A percentile compares a stretch with the other conserved stretches of the same genome.
phyloP scores from a whole-genome alignment of 2,113 vertebrate species.

The Atherinomorus stipes region DNA sequence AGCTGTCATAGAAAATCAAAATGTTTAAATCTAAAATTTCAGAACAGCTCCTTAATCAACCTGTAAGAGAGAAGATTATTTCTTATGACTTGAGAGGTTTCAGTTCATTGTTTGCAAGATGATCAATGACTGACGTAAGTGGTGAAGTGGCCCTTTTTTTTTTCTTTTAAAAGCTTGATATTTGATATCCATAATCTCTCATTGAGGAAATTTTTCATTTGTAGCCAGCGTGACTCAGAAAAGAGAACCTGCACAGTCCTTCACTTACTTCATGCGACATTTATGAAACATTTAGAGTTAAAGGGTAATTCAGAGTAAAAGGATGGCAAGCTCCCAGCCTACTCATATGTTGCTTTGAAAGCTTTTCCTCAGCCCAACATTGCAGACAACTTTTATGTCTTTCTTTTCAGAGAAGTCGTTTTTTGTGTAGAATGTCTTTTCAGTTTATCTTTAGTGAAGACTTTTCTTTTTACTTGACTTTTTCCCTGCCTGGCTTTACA shows the following conservation, averaged over 20 bases:
- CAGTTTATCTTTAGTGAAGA: slow-evolving; percentile 30
- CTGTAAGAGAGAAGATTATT: background rate
- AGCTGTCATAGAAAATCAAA: background rate
- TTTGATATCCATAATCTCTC: slow-evolving; percentile 26
- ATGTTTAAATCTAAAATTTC: background rate
- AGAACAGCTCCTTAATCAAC: background rate
- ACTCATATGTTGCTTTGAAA: slow-evolving; percentile 40
- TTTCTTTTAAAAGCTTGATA: background rate
- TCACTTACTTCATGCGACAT: slow-evolving; percentile 32
- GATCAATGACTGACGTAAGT: background rate
- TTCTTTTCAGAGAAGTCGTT: slow-evolving; percentile 17
- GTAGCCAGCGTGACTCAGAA: background rate
- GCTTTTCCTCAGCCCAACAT: background rate
- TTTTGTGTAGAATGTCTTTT: slow-evolving; percentile 6
- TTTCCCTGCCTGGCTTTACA: slow-evolving; percentile 27
- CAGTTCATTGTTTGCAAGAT: background rate
- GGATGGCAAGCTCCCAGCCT: slow-evolving; percentile 12
- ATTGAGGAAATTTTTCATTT: slow-evolving; percentile 13
- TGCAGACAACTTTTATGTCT: slow-evolving; percentile 29
- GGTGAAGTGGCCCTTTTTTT: background rate
- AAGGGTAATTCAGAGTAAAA: no score
- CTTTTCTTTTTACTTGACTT: slow-evolving; percentile 6
- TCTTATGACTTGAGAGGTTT: background rate
- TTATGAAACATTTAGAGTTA: slow-evolving; percentile 41
- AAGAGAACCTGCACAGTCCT: slow-evolving; percentile 8